Evolutionary conservation across 2,888 invertebrate species (phyloP).

Genomic region (Koerneria pararmatus): DNA sequence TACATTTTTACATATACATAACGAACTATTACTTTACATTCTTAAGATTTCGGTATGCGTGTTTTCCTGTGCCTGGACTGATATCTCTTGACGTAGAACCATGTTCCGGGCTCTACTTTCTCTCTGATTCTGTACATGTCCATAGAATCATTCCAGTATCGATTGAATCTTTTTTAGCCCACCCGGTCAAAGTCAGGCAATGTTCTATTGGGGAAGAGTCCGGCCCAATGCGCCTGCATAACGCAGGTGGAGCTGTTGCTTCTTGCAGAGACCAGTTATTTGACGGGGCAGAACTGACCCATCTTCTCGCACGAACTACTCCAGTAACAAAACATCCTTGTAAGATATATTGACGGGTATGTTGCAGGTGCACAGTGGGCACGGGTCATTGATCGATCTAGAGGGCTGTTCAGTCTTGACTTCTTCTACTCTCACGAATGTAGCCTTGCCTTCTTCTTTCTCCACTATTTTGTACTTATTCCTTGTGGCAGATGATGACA

Average conservation of each 20-base stretch:
- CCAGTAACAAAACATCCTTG: slow-evolving; percentile 60
- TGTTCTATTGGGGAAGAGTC: slow-evolving; percentile 62
- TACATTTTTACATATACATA: too few species aligned
- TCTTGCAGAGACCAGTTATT: slow-evolving; percentile 56
- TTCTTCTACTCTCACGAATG: slow-evolving; percentile 31
- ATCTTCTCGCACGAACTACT: slow-evolving; percentile 60
- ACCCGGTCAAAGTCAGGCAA: slow-evolving; percentile 50
- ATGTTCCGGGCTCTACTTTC: slow-evolving; percentile 47
- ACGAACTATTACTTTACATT: too few species aligned
- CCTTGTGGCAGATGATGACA: too few species aligned
- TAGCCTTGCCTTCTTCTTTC: slow-evolving; percentile 22
- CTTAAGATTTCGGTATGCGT: too few species aligned
- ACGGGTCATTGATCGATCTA: slow-evolving; percentile 29
- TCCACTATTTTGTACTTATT: too few species aligned
- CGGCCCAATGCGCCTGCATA: slow-evolving; percentile 58
- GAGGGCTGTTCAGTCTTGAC: slow-evolving; percentile 22
- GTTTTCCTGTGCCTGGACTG: too few species aligned
- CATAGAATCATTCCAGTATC: slow-evolving; percentile 56
- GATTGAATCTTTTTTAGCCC: slow-evolving; percentile 55
- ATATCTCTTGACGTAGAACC: slow-evolving; percentile 56
- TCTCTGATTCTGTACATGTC: slow-evolving; percentile 49
- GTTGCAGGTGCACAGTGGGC: slow-evolving; percentile 50
- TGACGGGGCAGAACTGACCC: slow-evolving; percentile 59
- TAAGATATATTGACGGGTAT: slow-evolving; percentile 48
- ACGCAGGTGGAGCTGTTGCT: slow-evolving; percentile 54